Percentiles rank a stretch among this genome's conserved stretches.
Evolutionary conservation across 1,140 invertebrate species (phyloP).

Genomic region (Ridgeia piscesae): DNA sequence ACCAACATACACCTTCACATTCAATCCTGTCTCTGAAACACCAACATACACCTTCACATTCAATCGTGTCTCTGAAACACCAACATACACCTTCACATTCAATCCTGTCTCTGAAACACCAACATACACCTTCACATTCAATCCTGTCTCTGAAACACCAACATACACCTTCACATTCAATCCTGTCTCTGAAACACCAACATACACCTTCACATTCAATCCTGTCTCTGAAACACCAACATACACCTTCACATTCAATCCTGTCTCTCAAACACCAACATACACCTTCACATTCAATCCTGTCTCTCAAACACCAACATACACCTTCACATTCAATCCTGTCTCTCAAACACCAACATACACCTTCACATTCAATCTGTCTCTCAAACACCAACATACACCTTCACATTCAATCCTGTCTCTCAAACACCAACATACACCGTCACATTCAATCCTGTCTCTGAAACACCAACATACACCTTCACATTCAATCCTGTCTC

Average conservation of each 20-base stretch:
- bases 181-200: slow-evolving; percentile 70
- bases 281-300: slow-evolving; percentile 85
- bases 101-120: slow-evolving; percentile 75
- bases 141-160: slow-evolving; percentile 73
- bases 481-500: slow-evolving; percentile 86
- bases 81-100: slow-evolving; percentile 76
- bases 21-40: slow-evolving; percentile 79
- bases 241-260: slow-evolving; percentile 84
- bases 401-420: slow-evolving; percentile 83
- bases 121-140: slow-evolving; percentile 80
- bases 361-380: slow-evolving; percentile 83
- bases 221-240: slow-evolving; percentile 71
- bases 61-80: slow-evolving; percentile 79
- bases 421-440: slow-evolving; percentile 67
- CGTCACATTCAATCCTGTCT: slow-evolving; percentile 84
- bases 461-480: slow-evolving; percentile 65
- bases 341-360: slow-evolving; percentile 66
- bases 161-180: slow-evolving; percentile 84
- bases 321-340: slow-evolving; percentile 84
- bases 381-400: slow-evolving; percentile 66
- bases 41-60: slow-evolving; percentile 71
- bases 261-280: slow-evolving; percentile 68
- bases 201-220: slow-evolving; percentile 82
- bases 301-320: slow-evolving; percentile 65
- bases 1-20: slow-evolving; percentile 70